Percentiles rank a stretch among this genome's conserved stretches.
These are phyloP conservation scores for Catostomus latipinnis DNA, from an alignment of 2,797 vertebrate species.

Conservation along the genomic window DNA sequence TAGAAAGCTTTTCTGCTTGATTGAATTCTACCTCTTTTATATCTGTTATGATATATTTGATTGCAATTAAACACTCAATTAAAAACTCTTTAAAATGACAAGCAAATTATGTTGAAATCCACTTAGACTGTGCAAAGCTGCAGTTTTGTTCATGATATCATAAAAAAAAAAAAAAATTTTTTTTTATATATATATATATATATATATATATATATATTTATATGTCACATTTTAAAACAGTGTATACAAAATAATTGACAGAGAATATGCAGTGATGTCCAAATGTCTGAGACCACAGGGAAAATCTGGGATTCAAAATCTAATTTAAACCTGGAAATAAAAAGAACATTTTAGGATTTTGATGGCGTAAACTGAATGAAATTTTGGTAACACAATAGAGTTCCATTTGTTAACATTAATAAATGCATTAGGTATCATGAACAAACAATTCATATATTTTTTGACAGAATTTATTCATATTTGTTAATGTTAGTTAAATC, in stretches of 20 bases:
- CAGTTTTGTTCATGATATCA: background rate
- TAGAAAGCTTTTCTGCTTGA: conserved; percentile 29
- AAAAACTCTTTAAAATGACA: conserved; percentile 7
- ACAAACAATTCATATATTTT: no score
- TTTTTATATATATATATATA: no score
- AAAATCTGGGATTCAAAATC: background rate
- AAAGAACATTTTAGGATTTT: background rate
- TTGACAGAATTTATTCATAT: no score
- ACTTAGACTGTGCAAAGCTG: background rate
- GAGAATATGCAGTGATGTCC: background rate
- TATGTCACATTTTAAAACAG: background rate
- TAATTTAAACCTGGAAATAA: no score
- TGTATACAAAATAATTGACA: background rate
- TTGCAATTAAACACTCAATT: background rate
- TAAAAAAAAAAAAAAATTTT: background rate
- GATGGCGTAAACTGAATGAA: background rate
- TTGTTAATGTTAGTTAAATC: no score
- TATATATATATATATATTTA: background rate
- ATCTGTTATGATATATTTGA: background rate
- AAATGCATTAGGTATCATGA: no score
- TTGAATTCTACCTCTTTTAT: conserved; percentile 4
- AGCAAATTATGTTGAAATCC: background rate
- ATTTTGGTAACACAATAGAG: background rate
- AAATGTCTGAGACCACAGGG: background rate
- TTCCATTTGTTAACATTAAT: no score